phyloP scores from a whole-genome alignment of 1,140 invertebrate species.

The Carposina sasakii region DNA sequence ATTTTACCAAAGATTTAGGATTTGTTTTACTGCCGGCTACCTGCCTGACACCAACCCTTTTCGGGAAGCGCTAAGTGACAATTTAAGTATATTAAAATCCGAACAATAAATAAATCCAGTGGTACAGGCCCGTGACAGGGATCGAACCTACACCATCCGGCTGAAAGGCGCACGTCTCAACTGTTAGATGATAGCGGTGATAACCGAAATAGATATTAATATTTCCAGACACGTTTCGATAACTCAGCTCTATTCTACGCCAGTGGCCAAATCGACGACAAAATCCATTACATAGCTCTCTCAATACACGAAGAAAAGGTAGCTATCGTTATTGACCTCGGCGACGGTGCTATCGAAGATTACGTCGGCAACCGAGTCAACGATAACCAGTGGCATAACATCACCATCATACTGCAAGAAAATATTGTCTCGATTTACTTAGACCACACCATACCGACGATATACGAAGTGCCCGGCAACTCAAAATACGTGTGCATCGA shows the following conservation, averaged over 20 bases:
- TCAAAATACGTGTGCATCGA: constrained; percentile 90
- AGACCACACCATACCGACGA: constrained; percentile 79
- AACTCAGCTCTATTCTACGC: constrained; percentile 91
- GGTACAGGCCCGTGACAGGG: too few species aligned
- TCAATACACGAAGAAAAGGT: constrained; percentile 85
- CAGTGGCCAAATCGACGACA: constrained; percentile 85
- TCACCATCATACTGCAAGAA: constrained; percentile 88
- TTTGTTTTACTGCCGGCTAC: too few species aligned
- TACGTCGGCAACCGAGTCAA: constrained; percentile 80
- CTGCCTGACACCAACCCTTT: too few species aligned
- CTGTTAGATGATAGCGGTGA: too few species aligned
- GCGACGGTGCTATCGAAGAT: constrained; percentile 80
- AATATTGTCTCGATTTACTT: constrained; percentile 81
- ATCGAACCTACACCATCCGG: too few species aligned
- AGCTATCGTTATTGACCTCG: constrained; percentile 88
- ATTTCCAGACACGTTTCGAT: constrained; percentile 83
- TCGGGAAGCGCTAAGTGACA: too few species aligned
- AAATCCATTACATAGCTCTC: constrained; percentile 87
- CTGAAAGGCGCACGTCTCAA: too few species aligned
- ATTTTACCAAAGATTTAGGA: too few species aligned
- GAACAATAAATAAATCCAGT: too few species aligned
- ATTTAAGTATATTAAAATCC: too few species aligned
- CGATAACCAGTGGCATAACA: constrained; percentile 89
- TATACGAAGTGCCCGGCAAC: constrained; percentile 80
- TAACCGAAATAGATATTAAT: constrained; percentile 24